Evolutionary conservation across 2,113 vertebrate species (phyloP), one percentile per base, ranked within the genome.

Genomic region (Serinus canaria): DNA sequence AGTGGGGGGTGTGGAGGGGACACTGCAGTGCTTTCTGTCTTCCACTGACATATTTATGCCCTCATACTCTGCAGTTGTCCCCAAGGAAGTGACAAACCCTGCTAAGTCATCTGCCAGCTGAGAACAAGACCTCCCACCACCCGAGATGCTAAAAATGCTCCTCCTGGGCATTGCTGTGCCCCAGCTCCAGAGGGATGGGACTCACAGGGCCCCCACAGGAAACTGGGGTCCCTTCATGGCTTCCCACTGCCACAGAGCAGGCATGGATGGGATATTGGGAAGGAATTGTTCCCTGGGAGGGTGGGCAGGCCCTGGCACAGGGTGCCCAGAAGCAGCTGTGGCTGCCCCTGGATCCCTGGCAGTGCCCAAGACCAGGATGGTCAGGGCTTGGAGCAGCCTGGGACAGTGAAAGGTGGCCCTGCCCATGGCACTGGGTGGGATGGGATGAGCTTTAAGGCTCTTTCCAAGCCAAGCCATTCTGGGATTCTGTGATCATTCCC

Each of bases 381-480:
- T n/a, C 0, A 0, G 69, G 23, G 28, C 21, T 53, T 39, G n/a
- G 46, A 75, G 39, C 39, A 60, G 0, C 13, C 39, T 60, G 53
- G 39, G 3, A 1, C 2, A 2, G 11, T 46, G 53, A 11, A 2
- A 75, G 30, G 21, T 59, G n/a, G 8, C 58, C 15, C 23, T 37
- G 15, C 23, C 50, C 58, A 25, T 17, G n/a, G 58, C 58, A 37
- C 37, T 37, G n/a, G 7, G 9, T 28, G 33, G 19, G 1, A 67
- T 2, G 4, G 59, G 59, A 81, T 50, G 44, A 20, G 19, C 50
- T 66, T 43, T 44, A 33, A 44, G 31, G 22, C 6, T 5, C 33
- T 7, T 89, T 53, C 20, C 24, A 74, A n/a, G 3, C 7, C 47
- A 21, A 25, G 7, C 24, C n/a, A 41, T 20, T 30, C n/a, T 39